These are phyloP conservation scores for Colossoma macropomum DNA, from an alignment of 2,113 vertebrate species.

Conservation along the genomic window DNA sequence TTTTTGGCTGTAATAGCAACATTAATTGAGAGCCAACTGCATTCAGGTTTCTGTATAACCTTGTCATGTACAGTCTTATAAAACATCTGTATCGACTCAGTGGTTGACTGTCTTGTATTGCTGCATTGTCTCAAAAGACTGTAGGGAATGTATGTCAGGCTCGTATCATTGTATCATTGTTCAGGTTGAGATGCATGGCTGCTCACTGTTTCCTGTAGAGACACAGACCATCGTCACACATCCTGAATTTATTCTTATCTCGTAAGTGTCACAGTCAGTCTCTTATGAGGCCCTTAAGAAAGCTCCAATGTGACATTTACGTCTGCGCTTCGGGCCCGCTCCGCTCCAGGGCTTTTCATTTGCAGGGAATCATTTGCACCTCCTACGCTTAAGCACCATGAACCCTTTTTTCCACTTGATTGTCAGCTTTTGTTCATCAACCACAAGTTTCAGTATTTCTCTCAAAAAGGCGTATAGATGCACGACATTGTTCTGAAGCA, in stretches of 20 bases:
- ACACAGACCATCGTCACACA: constrained; percentile 42
- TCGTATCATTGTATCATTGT: constrained; percentile 20
- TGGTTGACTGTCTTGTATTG: neutral
- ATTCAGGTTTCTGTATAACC: no score
- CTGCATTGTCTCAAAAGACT: neutral
- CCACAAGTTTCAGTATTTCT: constrained; percentile 54
- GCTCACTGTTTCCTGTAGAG: constrained; percentile 49
- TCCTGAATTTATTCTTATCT: constrained; percentile 49
- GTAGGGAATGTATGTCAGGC: neutral
- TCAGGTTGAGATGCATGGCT: constrained; percentile 45
- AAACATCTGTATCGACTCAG: neutral
- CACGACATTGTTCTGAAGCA: neutral
- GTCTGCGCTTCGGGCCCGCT: neutral
- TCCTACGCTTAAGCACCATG: constrained; percentile 59
- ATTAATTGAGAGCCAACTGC: neutral
- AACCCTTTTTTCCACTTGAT: constrained; percentile 60
- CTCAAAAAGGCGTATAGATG: constrained; percentile 31
- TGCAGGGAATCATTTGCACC: constrained; percentile 46
- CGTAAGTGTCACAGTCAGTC: neutral
- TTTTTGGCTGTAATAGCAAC: neutral
- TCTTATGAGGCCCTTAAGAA: constrained; percentile 14
- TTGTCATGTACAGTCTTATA: neutral
- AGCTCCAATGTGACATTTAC: constrained; percentile 26
- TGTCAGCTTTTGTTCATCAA: constrained; percentile 51
- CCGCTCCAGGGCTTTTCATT: constrained; percentile 20